Base-by-base conservation (phyloP, 2,888 invertebrate species). In the Tetanocera ferruginea region DNA sequence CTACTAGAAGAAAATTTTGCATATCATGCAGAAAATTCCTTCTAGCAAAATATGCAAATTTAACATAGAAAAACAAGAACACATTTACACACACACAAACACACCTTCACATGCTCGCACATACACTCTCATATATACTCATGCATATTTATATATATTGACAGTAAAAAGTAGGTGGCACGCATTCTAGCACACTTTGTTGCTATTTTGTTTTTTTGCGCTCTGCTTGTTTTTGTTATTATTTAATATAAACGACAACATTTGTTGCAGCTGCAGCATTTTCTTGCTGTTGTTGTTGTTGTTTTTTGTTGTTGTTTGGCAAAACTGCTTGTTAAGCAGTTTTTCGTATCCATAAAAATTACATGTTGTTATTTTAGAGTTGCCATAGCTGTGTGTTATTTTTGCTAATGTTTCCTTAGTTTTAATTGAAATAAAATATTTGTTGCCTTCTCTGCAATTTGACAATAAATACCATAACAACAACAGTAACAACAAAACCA, bases 241-340 rank as follows among this genome's bases (percentile, higher is more conserved):
- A 67, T 43, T 67, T 67, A 43, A 67, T 43, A 67, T n/a, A 6
- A 67, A 23, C 25, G 67, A 67, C 43, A 43, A 19, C 67, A 37
- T 49, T 67, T 67, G 43, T 25, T 23, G 37, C 78, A 79, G 80
- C 77, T 81, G 78, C 76, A 75, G 62, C 79, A 72, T 49, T 11
- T 62, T 43, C 17, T 34, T 43, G 67, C 5, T 3, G 28, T 17
- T 67, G 60, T 9, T 49, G 52, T 19, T 52, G 60, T 17, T 72
- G 57, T 14, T 37, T 8, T 37, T 25, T 80, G 76, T 78, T 80
- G 74, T 75, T 77, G 75, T 74, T 76, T 66, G 66, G 43, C 14
- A 43, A n/a, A 43, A 43, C 43, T 43, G 43, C 43, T 43, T 43
- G 43, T 43, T 43, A 43, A 43, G 43, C 43, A 43, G 11, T 43